A percentile compares a stretch with the other conserved stretches of the same genome.
Evolutionary conservation across 2,888 invertebrate genomes (phyloP).

Genomic region (Dicroscelio sp.): DNA sequence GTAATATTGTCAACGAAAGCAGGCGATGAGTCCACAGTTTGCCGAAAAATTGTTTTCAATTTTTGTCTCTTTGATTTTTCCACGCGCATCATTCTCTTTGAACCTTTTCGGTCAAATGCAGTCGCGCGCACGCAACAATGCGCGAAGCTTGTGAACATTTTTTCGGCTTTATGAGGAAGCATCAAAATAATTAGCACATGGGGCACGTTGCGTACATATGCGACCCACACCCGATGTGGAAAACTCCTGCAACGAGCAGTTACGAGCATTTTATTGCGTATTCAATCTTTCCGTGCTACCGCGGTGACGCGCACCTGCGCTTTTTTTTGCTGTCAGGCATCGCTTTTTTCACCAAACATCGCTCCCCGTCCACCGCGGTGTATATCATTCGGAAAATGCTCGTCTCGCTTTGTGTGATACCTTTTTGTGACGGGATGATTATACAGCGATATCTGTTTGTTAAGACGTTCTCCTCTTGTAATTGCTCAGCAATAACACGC

Average conservation of each 20-base stretch:
- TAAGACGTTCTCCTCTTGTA: too few relatives aligned
- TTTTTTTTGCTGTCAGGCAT: constrained; percentile 67
- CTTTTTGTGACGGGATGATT: neutral
- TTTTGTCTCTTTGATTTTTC: constrained; percentile 55
- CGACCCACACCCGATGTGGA: constrained; percentile 63
- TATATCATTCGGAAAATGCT: constrained; percentile 73
- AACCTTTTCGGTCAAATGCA: constrained; percentile 53
- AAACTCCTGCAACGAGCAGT: constrained; percentile 64
- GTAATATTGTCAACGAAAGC: constrained; percentile 38
- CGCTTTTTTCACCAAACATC: constrained; percentile 66
- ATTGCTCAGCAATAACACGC: too few relatives aligned
- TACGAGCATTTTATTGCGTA: constrained; percentile 86
- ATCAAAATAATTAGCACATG: constrained; percentile 85
- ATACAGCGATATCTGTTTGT: too few relatives aligned
- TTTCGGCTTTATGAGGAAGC: constrained; percentile 81
- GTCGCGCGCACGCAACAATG: constrained; percentile 27
- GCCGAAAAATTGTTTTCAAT: constrained; percentile 47
- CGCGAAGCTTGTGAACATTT: constrained; percentile 72
- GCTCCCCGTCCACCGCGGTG: constrained; percentile 48
- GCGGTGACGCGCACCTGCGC: constrained; percentile 79
- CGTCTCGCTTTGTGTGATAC: constrained; percentile 70
- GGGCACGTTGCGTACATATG: constrained; percentile 69
- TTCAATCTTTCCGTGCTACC: constrained; percentile 84
- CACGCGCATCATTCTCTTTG: constrained; percentile 18
- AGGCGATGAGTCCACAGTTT: constrained; percentile 2